A percentile compares a stretch with the other conserved stretches of the same genome.
Evolutionary conservation across 1,140 invertebrate species (phyloP).

Genomic region (Aricia agestis): DNA sequence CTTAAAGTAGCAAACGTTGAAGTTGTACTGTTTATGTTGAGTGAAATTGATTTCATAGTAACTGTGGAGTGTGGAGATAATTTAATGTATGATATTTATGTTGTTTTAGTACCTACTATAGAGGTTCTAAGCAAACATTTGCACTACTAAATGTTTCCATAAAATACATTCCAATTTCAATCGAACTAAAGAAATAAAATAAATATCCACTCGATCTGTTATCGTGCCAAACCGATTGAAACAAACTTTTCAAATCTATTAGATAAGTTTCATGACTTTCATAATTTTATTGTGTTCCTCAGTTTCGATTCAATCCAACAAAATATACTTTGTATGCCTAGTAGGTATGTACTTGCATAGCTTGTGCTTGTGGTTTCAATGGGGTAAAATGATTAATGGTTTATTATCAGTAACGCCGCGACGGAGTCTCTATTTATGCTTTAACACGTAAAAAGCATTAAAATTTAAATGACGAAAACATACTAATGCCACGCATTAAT

Average conservation of each 20-base stretch:
- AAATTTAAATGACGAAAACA: background rate
- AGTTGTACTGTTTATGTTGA: too few species aligned
- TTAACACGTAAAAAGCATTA: background rate
- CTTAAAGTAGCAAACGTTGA: too few species aligned
- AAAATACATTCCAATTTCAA: background rate
- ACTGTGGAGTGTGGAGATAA: too few species aligned
- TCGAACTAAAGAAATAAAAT: background rate
- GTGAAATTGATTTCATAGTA: too few species aligned
- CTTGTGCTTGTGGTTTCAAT: background rate
- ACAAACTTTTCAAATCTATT: background rate
- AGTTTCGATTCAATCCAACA: background rate
- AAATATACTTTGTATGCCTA: background rate
- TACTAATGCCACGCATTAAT: slow-evolving; percentile 1
- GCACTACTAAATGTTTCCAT: too few species aligned
- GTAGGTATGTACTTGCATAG: background rate
- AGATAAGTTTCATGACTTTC: background rate
- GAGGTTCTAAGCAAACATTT: too few species aligned
- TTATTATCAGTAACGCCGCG: background rate
- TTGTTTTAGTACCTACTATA: too few species aligned
- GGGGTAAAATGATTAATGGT: slow-evolving; percentile 1
- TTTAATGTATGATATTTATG: too few species aligned
- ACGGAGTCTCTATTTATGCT: background rate
- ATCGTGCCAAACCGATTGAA: background rate
- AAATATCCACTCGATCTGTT: background rate
- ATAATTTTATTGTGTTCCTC: background rate